Conservation (phyloP, 2,888 invertebrate genomes). For the Heliconius ethilla region DNA sequence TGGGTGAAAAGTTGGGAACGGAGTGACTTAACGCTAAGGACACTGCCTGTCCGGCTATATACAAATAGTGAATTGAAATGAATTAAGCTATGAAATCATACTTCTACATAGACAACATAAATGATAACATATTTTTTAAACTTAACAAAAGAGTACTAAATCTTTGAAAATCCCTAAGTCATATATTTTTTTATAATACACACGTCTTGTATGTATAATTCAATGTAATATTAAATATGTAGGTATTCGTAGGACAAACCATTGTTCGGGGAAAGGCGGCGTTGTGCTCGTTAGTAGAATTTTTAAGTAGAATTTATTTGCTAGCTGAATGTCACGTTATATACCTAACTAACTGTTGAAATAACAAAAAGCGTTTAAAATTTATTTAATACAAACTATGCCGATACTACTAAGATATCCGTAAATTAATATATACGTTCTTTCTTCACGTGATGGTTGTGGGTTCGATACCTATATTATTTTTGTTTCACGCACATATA, state of each 20-base stretch:
- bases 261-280: constrained; percentile 14
- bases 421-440: too few relatives aligned
- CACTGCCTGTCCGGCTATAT: neutral
- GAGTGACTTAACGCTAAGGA: neutral
- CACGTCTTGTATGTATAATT: constrained; percentile 17
- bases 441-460: too few relatives aligned
- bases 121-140: neutral
- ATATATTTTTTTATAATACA: neutral
- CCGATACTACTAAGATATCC: too few relatives aligned
- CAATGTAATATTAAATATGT: constrained; percentile 5
- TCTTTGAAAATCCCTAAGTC: too few relatives aligned
- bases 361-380: neutral
- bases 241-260: constrained; percentile 11
- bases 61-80: too few relatives aligned
- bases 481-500: too few relatives aligned
- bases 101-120: neutral
- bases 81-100: neutral
- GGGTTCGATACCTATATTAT: too few relatives aligned
- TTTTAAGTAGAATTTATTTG: constrained; percentile 13
- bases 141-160: neutral
- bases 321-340: neutral
- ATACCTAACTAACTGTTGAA: too few relatives aligned
- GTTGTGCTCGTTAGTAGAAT: constrained; percentile 19
- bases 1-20: neutral
- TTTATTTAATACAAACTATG: neutral